phyloP scores from a whole-genome alignment of 1,140 invertebrate species.

The Coelopa frigida region DNA sequence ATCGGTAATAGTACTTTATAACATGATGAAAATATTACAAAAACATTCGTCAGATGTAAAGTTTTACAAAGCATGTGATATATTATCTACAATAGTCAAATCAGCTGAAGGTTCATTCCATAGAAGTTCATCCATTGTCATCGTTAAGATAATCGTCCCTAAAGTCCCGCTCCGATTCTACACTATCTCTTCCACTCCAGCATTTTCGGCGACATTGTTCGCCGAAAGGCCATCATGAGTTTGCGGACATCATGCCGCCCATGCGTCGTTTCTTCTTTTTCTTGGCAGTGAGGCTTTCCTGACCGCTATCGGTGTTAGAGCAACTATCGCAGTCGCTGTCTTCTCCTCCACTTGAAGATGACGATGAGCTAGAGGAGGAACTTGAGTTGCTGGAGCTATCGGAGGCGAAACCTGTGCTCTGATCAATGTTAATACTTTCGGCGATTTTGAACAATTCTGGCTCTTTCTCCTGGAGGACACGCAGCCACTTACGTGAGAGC shows the following conservation, averaged over 20 bases:
- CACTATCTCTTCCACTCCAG: no score
- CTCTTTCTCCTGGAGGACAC: constrained; percentile 63
- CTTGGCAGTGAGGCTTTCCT: constrained; percentile 79
- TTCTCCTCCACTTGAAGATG: constrained; percentile 59
- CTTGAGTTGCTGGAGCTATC: constrained; percentile 89
- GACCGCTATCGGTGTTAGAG: constrained; percentile 66
- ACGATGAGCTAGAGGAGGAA: constrained; percentile 65
- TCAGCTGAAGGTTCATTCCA: no score
- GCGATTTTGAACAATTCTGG: constrained; percentile 78
- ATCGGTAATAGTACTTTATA: no score
- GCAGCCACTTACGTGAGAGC: constrained; percentile 80
- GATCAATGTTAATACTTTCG: constrained; percentile 76
- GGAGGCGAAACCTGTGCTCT: constrained; percentile 85
- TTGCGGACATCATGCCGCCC: constrained; percentile 15
- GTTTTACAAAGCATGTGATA: no score
- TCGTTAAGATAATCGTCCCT: no score
- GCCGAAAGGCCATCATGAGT: constrained; percentile 17
- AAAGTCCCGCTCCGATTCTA: no score
- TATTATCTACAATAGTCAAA: no score
- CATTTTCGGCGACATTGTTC: no score
- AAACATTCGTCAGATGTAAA: no score
- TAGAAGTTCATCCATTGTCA: no score
- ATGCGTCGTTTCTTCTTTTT: constrained; percentile 73
- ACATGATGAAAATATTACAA: no score
- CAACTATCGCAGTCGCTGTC: constrained; percentile 47